Evolutionary conservation across 2,113 vertebrate species (phyloP).

Genomic region (Lamprologus ornatipinnis): DNA sequence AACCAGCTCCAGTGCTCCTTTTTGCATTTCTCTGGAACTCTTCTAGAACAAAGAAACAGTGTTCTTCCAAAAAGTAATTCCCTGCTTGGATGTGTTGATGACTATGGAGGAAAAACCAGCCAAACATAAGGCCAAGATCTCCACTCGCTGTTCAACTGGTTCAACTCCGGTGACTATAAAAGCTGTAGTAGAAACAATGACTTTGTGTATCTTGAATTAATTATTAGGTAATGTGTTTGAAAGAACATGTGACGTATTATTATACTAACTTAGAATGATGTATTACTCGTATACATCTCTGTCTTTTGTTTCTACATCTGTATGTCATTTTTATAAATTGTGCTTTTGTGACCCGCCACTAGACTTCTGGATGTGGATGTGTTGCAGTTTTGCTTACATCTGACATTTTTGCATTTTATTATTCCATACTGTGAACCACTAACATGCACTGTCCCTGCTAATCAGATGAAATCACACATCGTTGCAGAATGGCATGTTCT

Average conservation of each 20-base stretch:
- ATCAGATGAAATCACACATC: neutral
- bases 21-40: neutral
- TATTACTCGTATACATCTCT: neutral
- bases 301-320: neutral
- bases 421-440: neutral
- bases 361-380: neutral
- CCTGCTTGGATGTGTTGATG: neutral
- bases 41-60: neutral
- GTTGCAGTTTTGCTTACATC: neutral
- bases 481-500: neutral
- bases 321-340: neutral
- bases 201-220: neutral
- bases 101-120: neutral
- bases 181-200: neutral
- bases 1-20: neutral
- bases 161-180: neutral
- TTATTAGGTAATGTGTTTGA: neutral
- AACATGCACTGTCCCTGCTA: neutral
- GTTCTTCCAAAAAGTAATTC: neutral
- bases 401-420: neutral
- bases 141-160: neutral
- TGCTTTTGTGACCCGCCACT: neutral
- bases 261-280: neutral
- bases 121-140: neutral
- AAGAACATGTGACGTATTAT: neutral